Percentiles rank a stretch among this genome's conserved stretches.
Evolutionary conservation across 2,888 invertebrate species (phyloP).

Genomic region (Drosophila robusta): DNA sequence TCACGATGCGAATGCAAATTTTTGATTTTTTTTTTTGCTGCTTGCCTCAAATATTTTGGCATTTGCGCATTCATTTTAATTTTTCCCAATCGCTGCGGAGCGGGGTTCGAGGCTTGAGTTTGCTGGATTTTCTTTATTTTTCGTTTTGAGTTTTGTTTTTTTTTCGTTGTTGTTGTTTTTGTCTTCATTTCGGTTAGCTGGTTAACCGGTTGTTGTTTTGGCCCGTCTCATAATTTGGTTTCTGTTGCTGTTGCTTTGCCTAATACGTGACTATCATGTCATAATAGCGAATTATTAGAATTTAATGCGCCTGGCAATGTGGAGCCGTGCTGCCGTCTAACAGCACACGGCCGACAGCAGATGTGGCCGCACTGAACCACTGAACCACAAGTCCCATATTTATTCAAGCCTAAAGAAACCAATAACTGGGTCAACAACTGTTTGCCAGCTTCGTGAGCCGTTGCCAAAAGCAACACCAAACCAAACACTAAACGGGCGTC

Average conservation of each 20-base stretch:
- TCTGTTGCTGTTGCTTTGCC: constrained; percentile 67
- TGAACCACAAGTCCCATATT: constrained; percentile 62
- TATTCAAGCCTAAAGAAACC: constrained; percentile 48
- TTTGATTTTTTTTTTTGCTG: constrained; percentile 35
- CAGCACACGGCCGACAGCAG: constrained; percentile 23
- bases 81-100: constrained; percentile 46
- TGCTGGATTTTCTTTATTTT: constrained; percentile 14
- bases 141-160: constrained; percentile 6
- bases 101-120: constrained; percentile 9
- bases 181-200: constrained; percentile 45
- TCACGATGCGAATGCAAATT: constrained; percentile 65
- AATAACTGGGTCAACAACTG: constrained; percentile 62
- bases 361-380: constrained; percentile 39
- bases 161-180: too few relatives aligned
- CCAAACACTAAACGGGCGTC: not conserved
- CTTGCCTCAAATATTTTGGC: constrained; percentile 75
- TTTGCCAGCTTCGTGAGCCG: constrained; percentile 35
- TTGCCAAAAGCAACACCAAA: constrained; percentile 17
- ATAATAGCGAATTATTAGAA: constrained; percentile 81
- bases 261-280: constrained; percentile 81
- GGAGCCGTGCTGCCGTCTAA: too few relatives aligned
- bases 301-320: constrained; percentile 65
- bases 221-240: constrained; percentile 72
- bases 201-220: constrained; percentile 65
- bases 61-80: constrained; percentile 80